Base-by-base conservation (phyloP, 2,888 invertebrate genomes). In the Scaptodrosophila latifasciaeformis region DNA sequence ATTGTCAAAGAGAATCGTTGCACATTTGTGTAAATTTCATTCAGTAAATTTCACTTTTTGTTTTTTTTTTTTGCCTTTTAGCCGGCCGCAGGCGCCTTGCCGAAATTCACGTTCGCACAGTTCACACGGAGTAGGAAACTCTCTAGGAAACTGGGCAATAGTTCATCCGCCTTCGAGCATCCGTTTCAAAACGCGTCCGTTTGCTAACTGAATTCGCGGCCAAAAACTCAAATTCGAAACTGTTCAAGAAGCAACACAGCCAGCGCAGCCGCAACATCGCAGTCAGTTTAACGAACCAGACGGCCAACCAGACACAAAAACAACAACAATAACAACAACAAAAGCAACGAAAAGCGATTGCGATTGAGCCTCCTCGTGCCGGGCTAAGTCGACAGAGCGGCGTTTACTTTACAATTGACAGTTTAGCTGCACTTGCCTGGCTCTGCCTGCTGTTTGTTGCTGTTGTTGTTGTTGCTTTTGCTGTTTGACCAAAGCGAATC, bases 131-230 rank as follows among this genome's bases (percentile, higher is more conserved):
- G 10, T 17, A 37, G 37, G 37, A 37, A 37, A 37, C 37, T 37
- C 15, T 15, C 37, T 37, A 17, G 37, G 9, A 15, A 37, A n/a
- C 15, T 43, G 21, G 15, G 24, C 49, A 24, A 27, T 27, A 15
- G 39, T 24, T 48, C 9, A 21, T 15, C 13, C 19, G 37, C 13
- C 44, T 52, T 49, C 54, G 68, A 44, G 62, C 84, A 82, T 81
- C 84, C 83, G 82, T 79, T 82, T 72, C 78, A 72, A 70, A 70
- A 76, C 75, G 74, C 70, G 83, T 82, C 82, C 83, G 82, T 81
- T 81, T 70, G 78, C 81, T 82, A 84, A 83, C 83, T 83, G 82
- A 83, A 76, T 83, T 82, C 75, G 82, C 77, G 81, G 65, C 77
- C 76, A n/a, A 76, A 75, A 75, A 78, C 71, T 66, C 64, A 67